phyloP scores from a whole-genome alignment of 2,113 vertebrate species.

The Gobius niger region DNA sequence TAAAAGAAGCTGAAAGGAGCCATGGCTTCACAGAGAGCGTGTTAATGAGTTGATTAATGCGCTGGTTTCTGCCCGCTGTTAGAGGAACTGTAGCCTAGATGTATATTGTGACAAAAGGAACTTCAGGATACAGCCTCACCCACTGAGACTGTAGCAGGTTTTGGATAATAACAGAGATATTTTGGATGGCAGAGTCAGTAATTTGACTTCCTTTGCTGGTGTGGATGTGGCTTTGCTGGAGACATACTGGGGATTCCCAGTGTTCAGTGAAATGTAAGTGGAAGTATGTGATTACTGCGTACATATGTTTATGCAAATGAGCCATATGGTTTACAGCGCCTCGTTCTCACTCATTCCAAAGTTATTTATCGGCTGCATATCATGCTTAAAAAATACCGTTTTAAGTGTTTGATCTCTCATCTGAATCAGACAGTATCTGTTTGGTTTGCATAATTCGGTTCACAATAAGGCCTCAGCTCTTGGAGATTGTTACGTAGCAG shows the following conservation, averaged over 20 bases:
- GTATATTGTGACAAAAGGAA: constrained; percentile 29
- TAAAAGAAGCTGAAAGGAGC: constrained; percentile 67
- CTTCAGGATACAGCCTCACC: constrained; percentile 1
- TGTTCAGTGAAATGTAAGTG: not conserved
- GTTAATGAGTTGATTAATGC: constrained; percentile 81
- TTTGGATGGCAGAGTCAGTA: not conserved
- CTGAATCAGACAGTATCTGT: no score
- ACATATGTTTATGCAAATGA: not conserved
- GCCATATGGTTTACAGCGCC: not conserved
- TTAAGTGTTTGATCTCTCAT: no score
- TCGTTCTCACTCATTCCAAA: no score
- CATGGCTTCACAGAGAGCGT: constrained; percentile 67
- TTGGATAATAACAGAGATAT: no score
- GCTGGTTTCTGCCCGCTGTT: constrained; percentile 54
- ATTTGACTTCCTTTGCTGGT: no score
- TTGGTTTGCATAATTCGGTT: no score
- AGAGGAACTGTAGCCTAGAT: constrained; percentile 36
- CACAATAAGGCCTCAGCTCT: no score
- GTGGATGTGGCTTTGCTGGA: not conserved
- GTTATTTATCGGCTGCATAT: no score
- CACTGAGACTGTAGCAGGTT: not conserved
- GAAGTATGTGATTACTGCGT: not conserved
- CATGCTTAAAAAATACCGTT: no score
- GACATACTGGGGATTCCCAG: not conserved
- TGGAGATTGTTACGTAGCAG: no score